Evolutionary conservation across 1,140 invertebrate species (phyloP), one percentile per base, ranked within the genome.

Genomic region (Babylonia areolata): DNA sequence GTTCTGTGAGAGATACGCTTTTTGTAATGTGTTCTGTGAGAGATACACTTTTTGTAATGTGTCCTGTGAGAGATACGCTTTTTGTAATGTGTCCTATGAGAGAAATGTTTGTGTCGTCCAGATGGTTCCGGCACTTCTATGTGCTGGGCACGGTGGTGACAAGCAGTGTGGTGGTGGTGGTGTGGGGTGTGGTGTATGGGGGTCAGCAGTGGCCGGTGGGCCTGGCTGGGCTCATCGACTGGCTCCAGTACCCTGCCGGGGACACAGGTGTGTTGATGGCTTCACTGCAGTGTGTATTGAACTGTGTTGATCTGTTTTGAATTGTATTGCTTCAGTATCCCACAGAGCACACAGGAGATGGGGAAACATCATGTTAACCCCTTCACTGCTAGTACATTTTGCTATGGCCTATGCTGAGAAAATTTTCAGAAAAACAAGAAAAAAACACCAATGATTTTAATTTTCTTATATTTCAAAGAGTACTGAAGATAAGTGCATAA

Each of bases 41-140:
- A 9, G 5, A 11, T 71, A 28, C 9, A 12, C 9, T n/a, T n/a
- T 6, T 33, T 12, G 28, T 71, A 28, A 71, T n/a, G 69, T 71
- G 9, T 71, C 5, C 11, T 9, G 28, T 71, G 69, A 12, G 33
- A n/a, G n/a, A n/a, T n/a, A 71, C 28, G 6, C 23, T 11, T 33
- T 6, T 71, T 71, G 23, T 11, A 71, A 12, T n/a, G 5, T n/a
- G 69, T 71, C 9, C 5, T 33, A 35, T 37, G 46, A 51, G 46
- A 9, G 17, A 12, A 1, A 17, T 75, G n/a, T 75, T n/a, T 75
- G 33, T 39, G 33, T 75, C 31, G 28, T n/a, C n/a, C 73, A 75
- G 73, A 17, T 75, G 73, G 73, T 75, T 75, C 23, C 73, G 35
- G 33, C 73, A 75, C 33, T 75, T 75, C 73, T 75, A 75, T 33